These are phyloP conservation scores for Crioceris asparagi DNA, from an alignment of 2,888 invertebrate species.

Conservation along the genomic window DNA sequence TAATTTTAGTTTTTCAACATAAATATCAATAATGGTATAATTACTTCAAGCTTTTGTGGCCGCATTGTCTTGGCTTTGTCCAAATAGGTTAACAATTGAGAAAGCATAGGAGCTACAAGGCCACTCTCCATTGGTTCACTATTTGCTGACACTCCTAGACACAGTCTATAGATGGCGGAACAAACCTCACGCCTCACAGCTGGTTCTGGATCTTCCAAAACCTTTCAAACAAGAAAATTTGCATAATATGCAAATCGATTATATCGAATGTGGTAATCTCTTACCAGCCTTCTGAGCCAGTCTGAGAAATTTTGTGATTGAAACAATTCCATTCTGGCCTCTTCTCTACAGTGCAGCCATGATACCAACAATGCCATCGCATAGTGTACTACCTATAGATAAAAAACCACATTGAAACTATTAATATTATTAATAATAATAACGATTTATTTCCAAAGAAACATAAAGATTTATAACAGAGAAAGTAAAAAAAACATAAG, in stretches of 20 bases:
- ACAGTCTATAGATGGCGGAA: constrained; percentile 82
- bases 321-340: constrained; percentile 66
- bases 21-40: constrained; percentile 4
- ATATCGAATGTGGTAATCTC: too few relatives aligned
- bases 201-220: constrained; percentile 88
- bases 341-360: constrained; percentile 81
- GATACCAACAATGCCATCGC: constrained; percentile 86
- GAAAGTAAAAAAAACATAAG: too few relatives aligned
- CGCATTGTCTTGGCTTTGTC: constrained; percentile 80
- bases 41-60: constrained; percentile 44
- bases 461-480: too few relatives aligned
- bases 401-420: too few relatives aligned
- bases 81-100: constrained; percentile 69
- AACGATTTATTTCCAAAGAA: too few relatives aligned
- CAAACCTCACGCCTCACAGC: constrained; percentile 84
- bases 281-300: constrained; percentile 70
- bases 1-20: too few relatives aligned
- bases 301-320: constrained; percentile 60
- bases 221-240: constrained; percentile 14
- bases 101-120: constrained; percentile 66
- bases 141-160: constrained; percentile 51
- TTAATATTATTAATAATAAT: too few relatives aligned
- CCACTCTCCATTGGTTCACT: constrained; percentile 44
- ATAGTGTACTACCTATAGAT: constrained; percentile 82
- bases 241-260: neutral